Evolutionary conservation across 1,140 invertebrate species (phyloP).

Genomic region (Cotesia glomerata): DNA sequence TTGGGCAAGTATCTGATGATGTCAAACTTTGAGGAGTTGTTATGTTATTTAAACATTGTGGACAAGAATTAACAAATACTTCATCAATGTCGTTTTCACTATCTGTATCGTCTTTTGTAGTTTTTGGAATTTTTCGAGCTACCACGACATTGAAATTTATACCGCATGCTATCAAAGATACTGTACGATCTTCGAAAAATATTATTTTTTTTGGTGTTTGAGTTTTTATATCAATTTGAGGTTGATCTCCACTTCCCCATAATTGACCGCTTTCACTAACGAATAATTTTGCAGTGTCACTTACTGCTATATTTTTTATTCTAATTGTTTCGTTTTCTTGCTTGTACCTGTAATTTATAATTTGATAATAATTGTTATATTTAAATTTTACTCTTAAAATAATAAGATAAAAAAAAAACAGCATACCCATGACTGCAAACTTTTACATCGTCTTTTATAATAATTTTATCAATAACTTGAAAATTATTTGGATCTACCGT

Average conservation of each 20-base stretch:
- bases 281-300: conserved; percentile 69
- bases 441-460: conserved; percentile 70
- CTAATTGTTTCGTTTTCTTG: conserved; percentile 68
- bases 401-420: conserved; percentile 12
- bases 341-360: conserved; percentile 56
- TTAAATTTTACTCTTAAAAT: neutral
- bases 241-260: conserved; percentile 76
- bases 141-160: conserved; percentile 73
- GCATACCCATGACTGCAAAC: conserved; percentile 68
- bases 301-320: conserved; percentile 68
- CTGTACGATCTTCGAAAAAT: conserved; percentile 72
- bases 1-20: conserved; percentile 62
- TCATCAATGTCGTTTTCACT: conserved; percentile 68
- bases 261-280: conserved; percentile 73
- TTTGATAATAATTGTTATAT: neutral
- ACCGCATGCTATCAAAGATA: conserved; percentile 71
- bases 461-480: conserved; percentile 66
- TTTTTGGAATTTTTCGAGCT: conserved; percentile 67
- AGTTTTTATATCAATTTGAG: conserved; percentile 71
- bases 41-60: conserved; percentile 65
- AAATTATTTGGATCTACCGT: conserved; percentile 65
- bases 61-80: conserved; percentile 71
- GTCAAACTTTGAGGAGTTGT: conserved; percentile 52
- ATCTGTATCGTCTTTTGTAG: conserved; percentile 66
- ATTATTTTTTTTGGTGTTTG: conserved; percentile 69